phyloP scores from a whole-genome alignment of 1,140 invertebrate species.

The Grapholita molesta region DNA sequence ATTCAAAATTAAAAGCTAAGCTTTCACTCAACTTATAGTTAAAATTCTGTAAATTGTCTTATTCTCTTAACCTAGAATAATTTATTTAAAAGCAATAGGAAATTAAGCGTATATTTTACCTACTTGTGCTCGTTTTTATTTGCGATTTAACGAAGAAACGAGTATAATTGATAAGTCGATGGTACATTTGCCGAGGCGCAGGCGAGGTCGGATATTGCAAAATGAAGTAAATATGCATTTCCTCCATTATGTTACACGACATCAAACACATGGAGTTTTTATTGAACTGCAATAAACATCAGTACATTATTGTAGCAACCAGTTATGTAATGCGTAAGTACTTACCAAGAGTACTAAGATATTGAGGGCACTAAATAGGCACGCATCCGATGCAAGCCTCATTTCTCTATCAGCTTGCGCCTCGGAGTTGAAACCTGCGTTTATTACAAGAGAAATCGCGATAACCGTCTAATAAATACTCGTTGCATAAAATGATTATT shows the following conservation, averaged over 20 bases:
- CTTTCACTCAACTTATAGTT: conserved; percentile 27
- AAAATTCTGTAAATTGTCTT: conserved; percentile 23
- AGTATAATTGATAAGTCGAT: conserved; percentile 43
- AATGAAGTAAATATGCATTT: too few species aligned
- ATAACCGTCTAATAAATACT: too few species aligned
- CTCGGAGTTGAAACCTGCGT: neutral
- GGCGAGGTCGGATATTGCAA: neutral
- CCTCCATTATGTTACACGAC: neutral
- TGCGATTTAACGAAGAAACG: conserved; percentile 38
- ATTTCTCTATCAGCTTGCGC: neutral
- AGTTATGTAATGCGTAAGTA: too few species aligned
- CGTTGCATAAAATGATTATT: conserved; percentile 56
- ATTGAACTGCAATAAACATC: neutral
- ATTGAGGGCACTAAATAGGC: neutral
- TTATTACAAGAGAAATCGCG: conserved; percentile 29
- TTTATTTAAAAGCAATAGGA: conserved; percentile 43
- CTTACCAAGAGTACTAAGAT: neutral
- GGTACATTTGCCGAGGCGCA: neutral
- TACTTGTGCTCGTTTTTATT: conserved; percentile 59
- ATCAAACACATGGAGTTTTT: neutral
- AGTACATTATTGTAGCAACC: neutral
- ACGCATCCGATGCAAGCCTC: neutral
- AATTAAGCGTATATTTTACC: conserved; percentile 48
- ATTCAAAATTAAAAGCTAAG: conserved; percentile 36
- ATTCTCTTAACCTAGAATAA: conserved; percentile 13